Evolutionary conservation across 2,888 invertebrate genomes (phyloP).

Genomic region (Halictus quadricinctus): DNA sequence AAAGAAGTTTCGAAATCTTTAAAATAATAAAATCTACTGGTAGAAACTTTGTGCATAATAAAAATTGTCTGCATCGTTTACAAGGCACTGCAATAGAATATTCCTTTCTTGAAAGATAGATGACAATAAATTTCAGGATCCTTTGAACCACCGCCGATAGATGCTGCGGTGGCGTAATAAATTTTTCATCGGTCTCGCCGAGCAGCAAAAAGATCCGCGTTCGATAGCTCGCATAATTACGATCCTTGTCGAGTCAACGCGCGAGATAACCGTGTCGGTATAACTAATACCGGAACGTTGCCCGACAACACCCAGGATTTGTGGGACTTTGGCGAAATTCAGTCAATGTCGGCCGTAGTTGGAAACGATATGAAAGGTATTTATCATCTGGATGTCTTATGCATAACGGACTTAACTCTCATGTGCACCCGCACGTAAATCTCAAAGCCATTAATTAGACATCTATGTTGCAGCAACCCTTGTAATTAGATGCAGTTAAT

Average conservation of each 20-base stretch:
- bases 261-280: not conserved
- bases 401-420: constrained; percentile 77
- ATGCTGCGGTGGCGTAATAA: not conserved
- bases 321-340: constrained; percentile 24
- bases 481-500: constrained; percentile 82
- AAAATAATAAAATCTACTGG: no score
- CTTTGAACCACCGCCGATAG: not conserved
- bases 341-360: not conserved
- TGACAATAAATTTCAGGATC: not conserved
- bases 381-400: constrained; percentile 75
- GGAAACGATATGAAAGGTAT: constrained; percentile 66
- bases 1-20: no score
- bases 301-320: constrained; percentile 16
- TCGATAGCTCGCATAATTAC: not conserved
- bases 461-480: constrained; percentile 79
- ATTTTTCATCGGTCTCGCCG: not conserved
- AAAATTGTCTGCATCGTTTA: no score
- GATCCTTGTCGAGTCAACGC: not conserved
- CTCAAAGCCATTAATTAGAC: constrained; percentile 80
- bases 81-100: no score
- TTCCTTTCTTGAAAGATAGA: not conserved
- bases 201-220: not conserved
- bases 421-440: constrained; percentile 80
- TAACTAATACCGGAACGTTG: not conserved
- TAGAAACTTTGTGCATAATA: no score